phyloP scores from a whole-genome alignment of 1,140 invertebrate species.

The Spodoptera frugiperda region DNA sequence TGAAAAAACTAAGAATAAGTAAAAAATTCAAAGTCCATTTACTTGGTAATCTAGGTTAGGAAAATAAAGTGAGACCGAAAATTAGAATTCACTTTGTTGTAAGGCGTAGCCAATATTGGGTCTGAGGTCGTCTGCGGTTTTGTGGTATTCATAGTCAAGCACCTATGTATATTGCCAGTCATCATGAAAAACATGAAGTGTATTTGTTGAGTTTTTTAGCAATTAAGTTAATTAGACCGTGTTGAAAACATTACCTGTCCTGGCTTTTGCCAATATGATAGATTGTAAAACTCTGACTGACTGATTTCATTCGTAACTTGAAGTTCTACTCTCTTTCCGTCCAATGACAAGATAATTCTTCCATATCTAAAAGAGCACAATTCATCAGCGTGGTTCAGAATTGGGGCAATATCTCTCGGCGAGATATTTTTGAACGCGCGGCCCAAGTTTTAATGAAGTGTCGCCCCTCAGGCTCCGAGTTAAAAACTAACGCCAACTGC shows the following conservation, averaged over 20 bases:
- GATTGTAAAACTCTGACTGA: no score
- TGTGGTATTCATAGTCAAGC: no score
- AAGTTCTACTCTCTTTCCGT: no score
- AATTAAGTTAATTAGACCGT: no score
- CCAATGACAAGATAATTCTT: constrained; percentile 22
- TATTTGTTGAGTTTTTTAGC: no score
- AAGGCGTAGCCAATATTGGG: no score
- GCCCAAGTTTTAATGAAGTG: constrained; percentile 46
- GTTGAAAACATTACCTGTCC: no score
- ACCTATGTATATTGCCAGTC: no score
- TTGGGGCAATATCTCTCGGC: constrained; percentile 26
- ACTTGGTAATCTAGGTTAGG: neutral
- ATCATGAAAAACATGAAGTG: no score
- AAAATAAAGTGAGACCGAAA: neutral
- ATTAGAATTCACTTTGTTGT: neutral
- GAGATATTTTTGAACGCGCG: constrained; percentile 37
- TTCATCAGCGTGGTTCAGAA: constrained; percentile 19
- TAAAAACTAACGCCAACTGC: constrained; percentile 36
- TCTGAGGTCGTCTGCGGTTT: no score
- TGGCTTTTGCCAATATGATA: no score
- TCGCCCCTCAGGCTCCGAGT: constrained; percentile 20
- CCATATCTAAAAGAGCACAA: constrained; percentile 5
- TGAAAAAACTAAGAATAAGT: constrained; percentile 11
- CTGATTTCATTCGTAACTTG: no score
- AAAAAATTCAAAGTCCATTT: neutral